Percentiles rank a stretch among this genome's conserved stretches.
Evolutionary conservation across 2,888 invertebrate genomes (phyloP).

Genomic region (Scelioninae gen. 2): DNA sequence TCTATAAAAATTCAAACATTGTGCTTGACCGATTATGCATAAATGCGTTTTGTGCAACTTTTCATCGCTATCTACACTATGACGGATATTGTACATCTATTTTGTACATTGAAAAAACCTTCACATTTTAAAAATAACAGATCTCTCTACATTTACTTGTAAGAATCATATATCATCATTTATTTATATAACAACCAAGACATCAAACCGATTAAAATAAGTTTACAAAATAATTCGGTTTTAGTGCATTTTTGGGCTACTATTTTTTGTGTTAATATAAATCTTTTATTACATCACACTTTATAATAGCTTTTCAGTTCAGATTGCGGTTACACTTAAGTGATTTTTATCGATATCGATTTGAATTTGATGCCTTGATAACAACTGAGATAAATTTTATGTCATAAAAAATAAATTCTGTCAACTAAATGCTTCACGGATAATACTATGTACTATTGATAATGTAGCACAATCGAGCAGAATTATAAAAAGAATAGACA

Average conservation of each 20-base stretch:
- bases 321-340: no score
- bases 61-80: not conserved
- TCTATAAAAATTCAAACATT: not conserved
- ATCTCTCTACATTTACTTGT: not conserved
- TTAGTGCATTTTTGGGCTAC: no score
- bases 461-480: not conserved
- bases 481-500: not conserved
- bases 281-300: no score
- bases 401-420: not conserved
- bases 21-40: no score
- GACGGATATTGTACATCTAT: not conserved
- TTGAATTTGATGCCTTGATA: no score
- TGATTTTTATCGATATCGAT: no score
- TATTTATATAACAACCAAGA: no score
- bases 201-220: no score
- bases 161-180: no score
- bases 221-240: no score
- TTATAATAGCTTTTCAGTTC: no score
- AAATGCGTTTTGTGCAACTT: not conserved
- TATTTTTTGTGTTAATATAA: no score
- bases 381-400: not conserved
- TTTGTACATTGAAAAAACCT: constrained; percentile 5
- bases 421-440: constrained; percentile 5
- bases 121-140: not conserved
- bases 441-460: constrained; percentile 6